phyloP scores from a whole-genome alignment of 2,113 vertebrate species.

The Casuarius casuarius region DNA sequence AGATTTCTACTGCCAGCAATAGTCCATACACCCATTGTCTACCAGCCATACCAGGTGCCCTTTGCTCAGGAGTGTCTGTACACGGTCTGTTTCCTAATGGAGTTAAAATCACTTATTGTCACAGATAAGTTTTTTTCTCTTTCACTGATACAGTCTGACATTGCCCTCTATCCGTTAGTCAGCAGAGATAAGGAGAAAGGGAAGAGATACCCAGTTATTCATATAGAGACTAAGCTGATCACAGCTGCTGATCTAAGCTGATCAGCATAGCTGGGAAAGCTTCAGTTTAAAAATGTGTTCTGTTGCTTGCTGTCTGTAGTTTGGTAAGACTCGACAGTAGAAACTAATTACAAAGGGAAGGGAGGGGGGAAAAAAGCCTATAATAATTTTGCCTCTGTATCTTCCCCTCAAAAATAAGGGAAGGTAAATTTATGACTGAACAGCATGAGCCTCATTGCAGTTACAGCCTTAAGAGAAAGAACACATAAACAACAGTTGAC shows the following conservation, averaged over 20 bases:
- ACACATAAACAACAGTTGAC: neutral
- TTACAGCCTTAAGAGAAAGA: constrained; percentile 40
- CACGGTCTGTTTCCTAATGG: neutral
- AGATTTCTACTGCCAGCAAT: neutral
- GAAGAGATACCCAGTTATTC: neutral
- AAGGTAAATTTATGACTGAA: neutral
- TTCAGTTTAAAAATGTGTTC: neutral
- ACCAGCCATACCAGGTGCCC: neutral
- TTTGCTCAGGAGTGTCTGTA: neutral
- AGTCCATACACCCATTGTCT: constrained; percentile 13
- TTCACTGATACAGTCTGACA: neutral
- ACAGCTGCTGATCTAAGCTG: neutral
- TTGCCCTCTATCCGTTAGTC: neutral
- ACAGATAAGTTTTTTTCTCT: neutral
- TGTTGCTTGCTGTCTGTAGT: neutral
- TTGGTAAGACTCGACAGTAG: neutral
- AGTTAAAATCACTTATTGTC: constrained; percentile 5
- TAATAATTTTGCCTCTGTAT: neutral
- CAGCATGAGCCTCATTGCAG: neutral
- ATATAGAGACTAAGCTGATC: neutral
- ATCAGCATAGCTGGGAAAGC: neutral
- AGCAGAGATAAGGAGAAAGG: neutral
- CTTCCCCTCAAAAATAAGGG: neutral
- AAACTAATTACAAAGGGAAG: neutral
- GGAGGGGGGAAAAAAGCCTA: neutral